Conservation (phyloP, 2,113 vertebrate species). For the Odocoileus virginianus region DNA sequence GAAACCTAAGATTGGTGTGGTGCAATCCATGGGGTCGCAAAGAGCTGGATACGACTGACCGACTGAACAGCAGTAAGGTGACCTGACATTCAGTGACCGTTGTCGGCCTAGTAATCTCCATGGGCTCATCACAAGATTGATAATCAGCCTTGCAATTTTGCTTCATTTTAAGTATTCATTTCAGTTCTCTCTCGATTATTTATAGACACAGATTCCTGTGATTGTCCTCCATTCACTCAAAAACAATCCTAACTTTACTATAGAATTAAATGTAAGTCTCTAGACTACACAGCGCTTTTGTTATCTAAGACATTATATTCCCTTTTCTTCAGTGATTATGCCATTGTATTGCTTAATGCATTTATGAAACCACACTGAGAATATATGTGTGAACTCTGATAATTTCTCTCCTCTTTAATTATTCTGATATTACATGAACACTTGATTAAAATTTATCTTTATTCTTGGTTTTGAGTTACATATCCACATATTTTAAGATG, state of each 20-base stretch:
- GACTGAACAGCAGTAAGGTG: not conserved
- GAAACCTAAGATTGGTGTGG: not conserved
- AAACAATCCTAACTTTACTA: not conserved
- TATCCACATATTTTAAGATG: not conserved
- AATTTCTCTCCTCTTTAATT: not conserved
- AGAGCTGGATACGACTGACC: not conserved
- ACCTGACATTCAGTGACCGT: not conserved
- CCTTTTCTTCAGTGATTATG: not conserved
- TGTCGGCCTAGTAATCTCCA: not conserved
- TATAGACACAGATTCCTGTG: not conserved
- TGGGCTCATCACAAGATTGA: not conserved
- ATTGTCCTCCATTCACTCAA: not conserved
- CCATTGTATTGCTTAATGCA: not conserved
- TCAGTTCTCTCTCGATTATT: not conserved
- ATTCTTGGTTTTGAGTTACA: not conserved
- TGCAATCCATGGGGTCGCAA: rapidly evolving
- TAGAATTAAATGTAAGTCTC: not conserved
- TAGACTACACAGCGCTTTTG: not conserved
- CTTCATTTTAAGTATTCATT: not conserved
- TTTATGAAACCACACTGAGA: not conserved
- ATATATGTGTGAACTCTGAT: not conserved
- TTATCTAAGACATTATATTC: not conserved
- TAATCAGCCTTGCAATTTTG: not conserved
- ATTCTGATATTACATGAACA: not conserved
- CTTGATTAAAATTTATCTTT: not conserved